Evolutionary conservation across 2,888 invertebrate genomes (phyloP).

Genomic region (Mimumesa dahlbomi): DNA sequence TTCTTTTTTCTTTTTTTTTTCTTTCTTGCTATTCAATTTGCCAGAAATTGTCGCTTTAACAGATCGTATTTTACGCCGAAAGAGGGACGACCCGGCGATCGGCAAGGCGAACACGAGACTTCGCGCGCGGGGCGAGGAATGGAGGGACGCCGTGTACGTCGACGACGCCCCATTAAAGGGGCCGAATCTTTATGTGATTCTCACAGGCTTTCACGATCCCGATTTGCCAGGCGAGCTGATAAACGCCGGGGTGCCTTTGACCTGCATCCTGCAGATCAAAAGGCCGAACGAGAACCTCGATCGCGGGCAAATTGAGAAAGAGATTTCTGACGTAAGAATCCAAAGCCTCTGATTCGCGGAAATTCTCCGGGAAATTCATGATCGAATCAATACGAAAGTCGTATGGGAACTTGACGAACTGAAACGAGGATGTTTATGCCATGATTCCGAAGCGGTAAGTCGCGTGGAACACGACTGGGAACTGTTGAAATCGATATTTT

Average conservation of each 20-base stretch:
- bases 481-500: no score
- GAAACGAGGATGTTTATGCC: no score
- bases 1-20: no score
- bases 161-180: conserved; percentile 82
- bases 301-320: background rate
- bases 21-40: no score
- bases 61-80: background rate
- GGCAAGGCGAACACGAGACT: conserved; percentile 80
- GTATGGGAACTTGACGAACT: no score
- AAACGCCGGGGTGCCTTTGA: conserved; percentile 67
- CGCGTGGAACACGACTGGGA: no score
- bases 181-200: conserved; percentile 82
- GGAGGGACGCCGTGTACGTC: conserved; percentile 82
- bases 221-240: conserved; percentile 65
- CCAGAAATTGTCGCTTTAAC: no score
- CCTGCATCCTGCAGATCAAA: conserved; percentile 68
- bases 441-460: no score
- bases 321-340: no score
- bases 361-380: no score
- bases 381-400: no score
- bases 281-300: conserved; percentile 39
- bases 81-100: background rate
- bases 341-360: no score
- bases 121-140: conserved; percentile 82
- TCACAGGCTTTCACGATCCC: conserved; percentile 81